These are phyloP conservation scores for Hypanus sabinus DNA, from an alignment of 2,113 vertebrate species.

Conservation along the genomic window DNA sequence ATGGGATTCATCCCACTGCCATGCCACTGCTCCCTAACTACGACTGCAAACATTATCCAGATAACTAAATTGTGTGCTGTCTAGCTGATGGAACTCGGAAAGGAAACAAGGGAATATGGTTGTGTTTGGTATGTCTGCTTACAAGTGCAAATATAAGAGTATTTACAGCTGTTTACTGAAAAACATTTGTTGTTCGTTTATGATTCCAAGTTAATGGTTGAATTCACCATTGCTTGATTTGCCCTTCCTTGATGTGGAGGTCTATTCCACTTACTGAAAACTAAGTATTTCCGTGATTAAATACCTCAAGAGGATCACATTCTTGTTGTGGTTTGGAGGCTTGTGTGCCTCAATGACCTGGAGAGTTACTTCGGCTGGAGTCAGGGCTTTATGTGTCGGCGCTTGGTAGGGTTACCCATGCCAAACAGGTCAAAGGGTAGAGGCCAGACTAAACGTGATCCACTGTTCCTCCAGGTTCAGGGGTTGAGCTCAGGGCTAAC, in stretches of 20 bases:
- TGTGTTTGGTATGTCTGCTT: not conserved
- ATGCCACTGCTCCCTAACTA: not conserved
- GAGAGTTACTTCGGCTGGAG: too few species aligned
- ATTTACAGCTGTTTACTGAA: constrained; percentile 4
- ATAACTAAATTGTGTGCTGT: not conserved
- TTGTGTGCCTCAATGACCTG: too few species aligned
- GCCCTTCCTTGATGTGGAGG: not conserved
- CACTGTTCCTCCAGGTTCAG: too few species aligned
- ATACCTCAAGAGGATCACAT: not conserved
- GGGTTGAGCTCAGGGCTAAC: too few species aligned
- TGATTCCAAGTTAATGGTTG: not conserved
- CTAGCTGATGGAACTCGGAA: not conserved
- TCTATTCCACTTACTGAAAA: not conserved
- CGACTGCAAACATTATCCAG: not conserved
- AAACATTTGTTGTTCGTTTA: not conserved
- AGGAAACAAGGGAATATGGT: not conserved
- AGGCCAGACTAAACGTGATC: too few species aligned
- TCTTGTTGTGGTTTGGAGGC: too few species aligned
- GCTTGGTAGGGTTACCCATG: too few species aligned
- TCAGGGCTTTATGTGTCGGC: too few species aligned
- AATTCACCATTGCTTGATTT: not conserved
- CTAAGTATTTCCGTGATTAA: not conserved
- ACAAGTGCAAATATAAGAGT: not conserved
- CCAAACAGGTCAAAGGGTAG: too few species aligned
- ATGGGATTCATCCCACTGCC: not conserved